phyloP scores from a whole-genome alignment of 2,113 vertebrate species.

The Illadopsis cleaveri region DNA sequence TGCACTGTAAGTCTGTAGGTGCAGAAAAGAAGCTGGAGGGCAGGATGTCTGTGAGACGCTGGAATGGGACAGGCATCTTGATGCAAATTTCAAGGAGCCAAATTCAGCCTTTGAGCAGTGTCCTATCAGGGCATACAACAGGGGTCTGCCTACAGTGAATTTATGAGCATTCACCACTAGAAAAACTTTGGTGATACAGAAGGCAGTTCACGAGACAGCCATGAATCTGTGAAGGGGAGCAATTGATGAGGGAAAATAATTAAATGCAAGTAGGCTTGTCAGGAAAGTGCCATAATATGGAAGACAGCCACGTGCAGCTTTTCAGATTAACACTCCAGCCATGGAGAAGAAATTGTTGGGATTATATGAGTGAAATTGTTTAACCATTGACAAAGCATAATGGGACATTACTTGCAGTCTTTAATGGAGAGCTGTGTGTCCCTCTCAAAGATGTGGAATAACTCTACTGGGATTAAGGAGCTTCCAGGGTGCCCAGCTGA shows the following conservation, averaged over 20 bases:
- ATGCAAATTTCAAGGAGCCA: not conserved
- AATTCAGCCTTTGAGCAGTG: not conserved
- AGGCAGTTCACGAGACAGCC: not conserved
- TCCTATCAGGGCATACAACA: not conserved
- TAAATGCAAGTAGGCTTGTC: not conserved
- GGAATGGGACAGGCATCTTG: not conserved
- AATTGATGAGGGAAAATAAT: not conserved
- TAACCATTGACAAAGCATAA: not conserved
- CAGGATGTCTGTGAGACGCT: not conserved
- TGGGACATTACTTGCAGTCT: not conserved
- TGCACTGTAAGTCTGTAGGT: not conserved
- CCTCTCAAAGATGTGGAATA: not conserved
- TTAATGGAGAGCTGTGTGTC: not conserved
- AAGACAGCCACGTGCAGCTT: not conserved
- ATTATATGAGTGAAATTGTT: not conserved
- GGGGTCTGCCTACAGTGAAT: not conserved
- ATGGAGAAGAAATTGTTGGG: not conserved
- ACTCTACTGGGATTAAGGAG: not conserved
- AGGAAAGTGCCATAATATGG: not conserved
- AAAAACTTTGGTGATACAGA: not conserved
- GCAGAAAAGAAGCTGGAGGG: not conserved
- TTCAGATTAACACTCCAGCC: not conserved
- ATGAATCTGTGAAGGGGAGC: not conserved
- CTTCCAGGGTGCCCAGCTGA: not conserved
- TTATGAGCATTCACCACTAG: not conserved